phyloP scores from a whole-genome alignment of 1,140 invertebrate genomes.

The Bradysia coprophila region DNA sequence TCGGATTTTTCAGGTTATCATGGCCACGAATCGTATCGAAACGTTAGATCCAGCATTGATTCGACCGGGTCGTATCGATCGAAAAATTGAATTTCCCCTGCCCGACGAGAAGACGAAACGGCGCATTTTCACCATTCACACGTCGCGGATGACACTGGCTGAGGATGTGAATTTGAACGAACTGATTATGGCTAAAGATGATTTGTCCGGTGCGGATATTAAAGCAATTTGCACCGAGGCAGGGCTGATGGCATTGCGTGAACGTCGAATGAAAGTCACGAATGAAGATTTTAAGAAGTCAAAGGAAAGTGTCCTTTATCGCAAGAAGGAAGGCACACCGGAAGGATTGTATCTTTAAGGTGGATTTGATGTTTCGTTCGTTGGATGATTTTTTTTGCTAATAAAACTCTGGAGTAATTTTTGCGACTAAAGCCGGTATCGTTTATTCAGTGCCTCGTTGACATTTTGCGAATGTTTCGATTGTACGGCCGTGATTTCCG shows the following conservation, averaged over 20 bases:
- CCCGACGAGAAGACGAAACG: constrained; percentile 99
- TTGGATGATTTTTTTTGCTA: neutral
- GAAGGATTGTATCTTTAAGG: constrained; percentile 95
- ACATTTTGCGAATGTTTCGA: neutral
- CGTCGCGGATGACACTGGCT: constrained; percentile 91
- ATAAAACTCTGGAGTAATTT: too few species aligned
- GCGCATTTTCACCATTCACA: constrained; percentile 97
- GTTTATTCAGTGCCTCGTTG: neutral
- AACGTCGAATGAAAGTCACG: constrained; percentile 98
- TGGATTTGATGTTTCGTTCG: constrained; percentile 6
- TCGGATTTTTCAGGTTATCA: constrained; percentile 91
- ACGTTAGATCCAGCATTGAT: constrained; percentile 97
- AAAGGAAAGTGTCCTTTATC: constrained; percentile 97
- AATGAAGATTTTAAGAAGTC: constrained; percentile 99
- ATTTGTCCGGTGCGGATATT: constrained; percentile 92
- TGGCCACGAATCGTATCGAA: constrained; percentile 99
- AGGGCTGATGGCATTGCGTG: constrained; percentile 90
- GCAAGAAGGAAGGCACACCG: constrained; percentile 98
- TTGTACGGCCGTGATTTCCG: neutral
- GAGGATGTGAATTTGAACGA: constrained; percentile 97
- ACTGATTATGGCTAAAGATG: constrained; percentile 98
- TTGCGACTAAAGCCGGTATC: too few species aligned
- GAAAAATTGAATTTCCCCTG: constrained; percentile 98
- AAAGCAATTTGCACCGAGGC: constrained; percentile 99
- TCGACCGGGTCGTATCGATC: constrained; percentile 94